These are phyloP conservation scores for Ancistrus triradiatus DNA, from an alignment of 2,113 vertebrate genomes.

Conservation along the genomic window DNA sequence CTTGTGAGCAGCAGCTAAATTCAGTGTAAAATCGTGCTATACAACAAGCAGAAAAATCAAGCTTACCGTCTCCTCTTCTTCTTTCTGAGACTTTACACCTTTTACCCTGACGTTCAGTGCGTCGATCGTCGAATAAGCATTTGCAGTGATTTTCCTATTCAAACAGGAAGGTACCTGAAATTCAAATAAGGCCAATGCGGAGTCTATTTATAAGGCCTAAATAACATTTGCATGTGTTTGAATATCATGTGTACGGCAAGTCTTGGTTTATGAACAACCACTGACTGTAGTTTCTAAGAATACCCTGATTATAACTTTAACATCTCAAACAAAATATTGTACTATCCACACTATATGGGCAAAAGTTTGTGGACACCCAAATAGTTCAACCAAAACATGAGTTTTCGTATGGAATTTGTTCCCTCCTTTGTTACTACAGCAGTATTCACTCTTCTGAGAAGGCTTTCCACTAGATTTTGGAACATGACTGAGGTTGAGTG, in stretches of 20 bases:
- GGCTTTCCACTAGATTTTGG: no score
- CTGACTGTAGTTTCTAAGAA: conserved; percentile 17
- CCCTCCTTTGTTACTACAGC: no score
- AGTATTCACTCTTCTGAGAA: no score
- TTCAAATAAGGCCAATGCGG: conserved; percentile 50
- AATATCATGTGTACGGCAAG: conserved; percentile 38
- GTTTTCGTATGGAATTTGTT: no score
- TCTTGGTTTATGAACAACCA: not conserved
- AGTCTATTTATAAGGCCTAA: conserved; percentile 29
- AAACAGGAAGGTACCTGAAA: conserved; percentile 63
- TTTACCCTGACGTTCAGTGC: conserved; percentile 38
- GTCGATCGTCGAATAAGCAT: conserved; percentile 41
- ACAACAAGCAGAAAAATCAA: conserved; percentile 17
- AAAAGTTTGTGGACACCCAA: no score
- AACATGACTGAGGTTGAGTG: no score
- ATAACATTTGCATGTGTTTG: conserved; percentile 61
- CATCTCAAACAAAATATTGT: no score
- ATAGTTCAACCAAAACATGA: no score
- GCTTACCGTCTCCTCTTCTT: conserved; percentile 46
- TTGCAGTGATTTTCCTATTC: conserved; percentile 70
- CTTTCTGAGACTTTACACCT: conserved; percentile 35
- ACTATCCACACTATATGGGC: no score
- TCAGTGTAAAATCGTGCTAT: not conserved
- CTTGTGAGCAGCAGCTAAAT: no score
- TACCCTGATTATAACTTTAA: no score